Evolutionary conservation across 2,797 vertebrate species (phyloP), one percentile per base, ranked within the genome.

Genomic region (Acanthornis magna): DNA sequence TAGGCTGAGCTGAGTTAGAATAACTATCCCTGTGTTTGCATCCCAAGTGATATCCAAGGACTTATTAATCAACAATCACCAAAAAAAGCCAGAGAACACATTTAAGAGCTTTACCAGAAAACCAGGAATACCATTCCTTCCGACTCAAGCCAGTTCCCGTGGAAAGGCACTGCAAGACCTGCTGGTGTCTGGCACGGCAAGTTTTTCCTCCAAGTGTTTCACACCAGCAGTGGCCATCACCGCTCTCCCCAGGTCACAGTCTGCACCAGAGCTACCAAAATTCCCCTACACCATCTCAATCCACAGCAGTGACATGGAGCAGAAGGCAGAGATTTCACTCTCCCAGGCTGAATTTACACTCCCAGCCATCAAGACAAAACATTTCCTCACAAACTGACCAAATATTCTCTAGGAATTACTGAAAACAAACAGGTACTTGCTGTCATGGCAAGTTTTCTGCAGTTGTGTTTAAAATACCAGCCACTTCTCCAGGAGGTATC

Each of bases 121-220:
- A 60, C 36, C 2, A 2, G 2, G 25, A 91, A 51, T 8, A 3
- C n/a, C 5, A 1, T 8, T 42, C n/a, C 51, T 50, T 57, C 47
- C 3, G 0, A 27, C 40, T 40, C 32, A 3, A 63, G 61, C 23
- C 81, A 9, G 55, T 18, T 79, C 85, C 53, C 0, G 0, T 2
- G 2, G 63, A 80, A 60, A 66, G 45, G 57, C 53, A n/a, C 58
- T 8, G n/a, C 32, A 16, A 78, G 78, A 79, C 34, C 57, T 12
- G 25, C 8, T 0, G 0, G 14, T 30, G 36, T 10, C 40, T 13
- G 5, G 12, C 0, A 0, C 6, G 34, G 50, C 42, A 43, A 88
- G 17, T 3, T 43, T 21, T 30, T 13, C 40, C 38, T 20, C 29
- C 19, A 2, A 2, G 16, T 5, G 23, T 5, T 74, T 29, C 6